A percentile compares a stretch with the other conserved stretches of the same genome.
These are phyloP conservation scores for Xerus rutilus DNA, from an alignment of 2,797 vertebrate species.

Conservation along the genomic window DNA sequence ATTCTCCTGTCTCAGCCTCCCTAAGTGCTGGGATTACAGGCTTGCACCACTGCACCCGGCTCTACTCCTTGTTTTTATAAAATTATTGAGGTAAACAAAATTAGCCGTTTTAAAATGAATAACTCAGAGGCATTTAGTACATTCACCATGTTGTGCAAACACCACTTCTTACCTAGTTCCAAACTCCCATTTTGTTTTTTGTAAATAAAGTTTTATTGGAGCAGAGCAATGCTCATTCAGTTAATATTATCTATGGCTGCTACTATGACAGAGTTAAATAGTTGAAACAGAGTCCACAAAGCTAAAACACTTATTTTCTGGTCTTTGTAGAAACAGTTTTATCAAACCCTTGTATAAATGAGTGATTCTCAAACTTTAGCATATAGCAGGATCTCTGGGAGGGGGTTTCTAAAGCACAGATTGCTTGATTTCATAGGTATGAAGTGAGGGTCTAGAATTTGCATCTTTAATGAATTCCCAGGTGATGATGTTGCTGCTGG, in stretches of 20 bases:
- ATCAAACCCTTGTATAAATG: neutral
- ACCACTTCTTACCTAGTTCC: constrained; percentile 9
- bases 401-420: neutral
- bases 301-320: neutral
- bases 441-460: constrained; percentile 12
- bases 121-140: neutral
- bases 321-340: neutral
- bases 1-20: no score
- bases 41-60: no score
- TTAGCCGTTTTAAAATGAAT: neutral
- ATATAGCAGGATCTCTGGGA: neutral
- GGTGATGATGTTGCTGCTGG: neutral
- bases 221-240: neutral
- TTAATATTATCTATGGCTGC: neutral
- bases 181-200: neutral
- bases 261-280: neutral
- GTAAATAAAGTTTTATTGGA: constrained; percentile 51
- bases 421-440: neutral
- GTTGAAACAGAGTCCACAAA: neutral
- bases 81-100: constrained; percentile 46
- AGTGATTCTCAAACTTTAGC: constrained; percentile 7
- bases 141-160: neutral
- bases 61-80: no score
- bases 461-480: neutral
- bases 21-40: no score